Percentiles rank a stretch among this genome's conserved stretches.
Evolutionary conservation across 2,888 invertebrate genomes (phyloP).

Genomic region (Podabrus alpinus): DNA sequence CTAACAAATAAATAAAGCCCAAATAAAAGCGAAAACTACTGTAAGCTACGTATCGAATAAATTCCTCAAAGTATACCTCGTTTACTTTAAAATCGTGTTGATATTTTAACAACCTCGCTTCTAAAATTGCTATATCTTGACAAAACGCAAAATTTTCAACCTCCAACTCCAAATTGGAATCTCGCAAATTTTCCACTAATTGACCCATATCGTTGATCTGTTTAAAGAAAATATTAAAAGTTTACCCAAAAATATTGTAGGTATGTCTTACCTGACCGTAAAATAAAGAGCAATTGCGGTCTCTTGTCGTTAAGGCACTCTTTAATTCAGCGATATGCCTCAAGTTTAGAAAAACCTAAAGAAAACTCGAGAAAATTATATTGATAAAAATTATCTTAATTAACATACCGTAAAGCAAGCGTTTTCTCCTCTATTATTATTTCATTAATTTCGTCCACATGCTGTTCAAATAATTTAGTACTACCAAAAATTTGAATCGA

Average conservation of each 20-base stretch:
- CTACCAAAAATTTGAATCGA: background rate
- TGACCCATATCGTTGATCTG: background rate
- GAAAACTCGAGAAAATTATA: background rate
- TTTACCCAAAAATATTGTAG: background rate
- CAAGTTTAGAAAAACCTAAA: background rate
- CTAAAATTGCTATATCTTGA: conserved; percentile 49
- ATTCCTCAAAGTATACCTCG: conserved; percentile 41
- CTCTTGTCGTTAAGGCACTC: background rate
- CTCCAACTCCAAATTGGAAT: conserved; percentile 49
- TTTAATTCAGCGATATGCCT: background rate
- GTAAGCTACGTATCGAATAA: conserved; percentile 2
- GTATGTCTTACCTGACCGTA: background rate
- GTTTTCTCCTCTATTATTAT: background rate
- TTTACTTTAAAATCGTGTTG: conserved; percentile 42
- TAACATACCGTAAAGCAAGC: background rate
- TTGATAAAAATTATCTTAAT: background rate
- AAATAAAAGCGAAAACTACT: conserved; percentile 1
- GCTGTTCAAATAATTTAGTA: background rate
- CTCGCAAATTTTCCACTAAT: conserved; percentile 40
- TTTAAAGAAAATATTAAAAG: background rate
- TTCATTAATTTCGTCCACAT: background rate
- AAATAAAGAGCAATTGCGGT: background rate
- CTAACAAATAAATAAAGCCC: background rate
- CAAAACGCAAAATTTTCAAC: conserved; percentile 48
- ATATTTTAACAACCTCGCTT: conserved; percentile 48